Percentiles rank a stretch among this genome's conserved stretches.
Conservation (phyloP, 2,888 invertebrate species). For the Drosophila nr. medialis region DNA sequence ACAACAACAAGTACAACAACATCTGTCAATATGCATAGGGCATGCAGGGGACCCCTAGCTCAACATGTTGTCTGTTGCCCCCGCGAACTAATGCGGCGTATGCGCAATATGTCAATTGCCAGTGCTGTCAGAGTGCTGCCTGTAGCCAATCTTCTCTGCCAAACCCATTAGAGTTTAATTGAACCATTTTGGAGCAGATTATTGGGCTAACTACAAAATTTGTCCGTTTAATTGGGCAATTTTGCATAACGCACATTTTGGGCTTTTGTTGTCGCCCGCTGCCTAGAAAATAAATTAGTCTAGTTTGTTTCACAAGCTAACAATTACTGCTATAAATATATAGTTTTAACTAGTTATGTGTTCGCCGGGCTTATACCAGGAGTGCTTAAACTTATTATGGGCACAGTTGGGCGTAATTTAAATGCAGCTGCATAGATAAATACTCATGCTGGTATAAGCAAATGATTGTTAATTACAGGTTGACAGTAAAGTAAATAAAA, state of each 20-base stretch:
- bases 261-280: background rate
- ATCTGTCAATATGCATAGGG: constrained; percentile 57
- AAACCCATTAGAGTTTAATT: constrained; percentile 40
- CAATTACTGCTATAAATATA: background rate
- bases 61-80: constrained; percentile 2
- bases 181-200: constrained; percentile 36
- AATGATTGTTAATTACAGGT: background rate
- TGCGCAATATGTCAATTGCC: constrained; percentile 42
- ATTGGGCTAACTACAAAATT: constrained; percentile 9
- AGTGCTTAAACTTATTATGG: background rate
- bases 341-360: background rate
- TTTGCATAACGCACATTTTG: background rate
- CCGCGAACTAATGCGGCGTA: constrained; percentile 28
- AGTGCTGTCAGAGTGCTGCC: constrained; percentile 15
- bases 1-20: constrained; percentile 34
- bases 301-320: background rate
- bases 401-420: background rate
- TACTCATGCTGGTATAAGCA: background rate
- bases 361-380: too few species aligned
- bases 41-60: constrained; percentile 1
- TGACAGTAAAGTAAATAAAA: background rate
- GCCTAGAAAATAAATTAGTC: too few species aligned
- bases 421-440: background rate
- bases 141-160: constrained; percentile 4
- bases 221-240: constrained; percentile 1